Evolutionary conservation across 2,888 invertebrate genomes (phyloP).

Genomic region (Drosophila nr. fundita): DNA sequence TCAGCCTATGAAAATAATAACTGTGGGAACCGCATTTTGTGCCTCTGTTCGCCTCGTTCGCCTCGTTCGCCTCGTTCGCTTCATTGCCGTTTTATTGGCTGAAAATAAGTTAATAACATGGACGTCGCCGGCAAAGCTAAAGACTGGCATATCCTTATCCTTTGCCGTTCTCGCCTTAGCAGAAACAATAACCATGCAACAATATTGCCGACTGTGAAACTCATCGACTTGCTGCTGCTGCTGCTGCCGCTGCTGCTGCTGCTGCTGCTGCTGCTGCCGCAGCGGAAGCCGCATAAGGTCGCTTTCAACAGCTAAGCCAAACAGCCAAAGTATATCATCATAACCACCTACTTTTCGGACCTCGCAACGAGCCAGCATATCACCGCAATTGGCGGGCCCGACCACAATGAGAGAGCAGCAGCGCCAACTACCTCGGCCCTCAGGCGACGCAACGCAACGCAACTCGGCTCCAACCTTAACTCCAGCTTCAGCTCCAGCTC

Average conservation of each 20-base stretch:
- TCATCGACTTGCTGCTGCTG: constrained; percentile 28
- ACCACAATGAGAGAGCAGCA: constrained; percentile 65
- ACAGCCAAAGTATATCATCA: constrained; percentile 81
- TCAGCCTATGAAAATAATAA: constrained; percentile 81
- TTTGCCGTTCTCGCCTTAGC: constrained; percentile 12
- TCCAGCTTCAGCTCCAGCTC: not conserved
- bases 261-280: constrained; percentile 20
- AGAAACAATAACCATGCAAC: constrained; percentile 73
- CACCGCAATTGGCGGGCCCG: constrained; percentile 52
- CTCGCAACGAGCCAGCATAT: constrained; percentile 35
- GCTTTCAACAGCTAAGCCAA: constrained; percentile 72
- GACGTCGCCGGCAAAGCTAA: constrained; percentile 62
- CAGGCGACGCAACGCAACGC: constrained; percentile 35
- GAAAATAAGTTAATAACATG: constrained; percentile 84
- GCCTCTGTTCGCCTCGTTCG: constrained; percentile 44
- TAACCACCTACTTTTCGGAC: constrained; percentile 82
- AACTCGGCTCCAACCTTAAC: constrained; percentile 9
- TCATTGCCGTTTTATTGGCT: constrained; percentile 82
- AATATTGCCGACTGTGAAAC: constrained; percentile 66
- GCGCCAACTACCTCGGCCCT: constrained; percentile 58
- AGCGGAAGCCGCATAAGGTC: constrained; percentile 75
- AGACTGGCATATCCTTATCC: constrained; percentile 50
- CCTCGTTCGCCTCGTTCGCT: constrained; percentile 48
- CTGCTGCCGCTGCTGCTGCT: not conserved
- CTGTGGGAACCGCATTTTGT: constrained; percentile 78